Evolutionary conservation across 2,888 invertebrate genomes (phyloP).

Genomic region (Hirtodrosophila alboralis): DNA sequence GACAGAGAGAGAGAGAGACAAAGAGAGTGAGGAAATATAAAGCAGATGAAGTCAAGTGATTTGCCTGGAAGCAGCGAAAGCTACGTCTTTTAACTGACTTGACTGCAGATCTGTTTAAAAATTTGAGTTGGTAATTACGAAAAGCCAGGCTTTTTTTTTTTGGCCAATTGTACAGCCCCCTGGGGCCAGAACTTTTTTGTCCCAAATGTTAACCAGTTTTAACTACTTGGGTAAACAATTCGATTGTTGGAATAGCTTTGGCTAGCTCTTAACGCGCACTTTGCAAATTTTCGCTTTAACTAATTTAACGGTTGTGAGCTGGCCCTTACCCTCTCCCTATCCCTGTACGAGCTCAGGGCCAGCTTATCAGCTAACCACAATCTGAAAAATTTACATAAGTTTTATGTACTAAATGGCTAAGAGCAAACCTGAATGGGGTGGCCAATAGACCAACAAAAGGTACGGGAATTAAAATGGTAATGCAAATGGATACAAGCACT

Average conservation of each 20-base stretch:
- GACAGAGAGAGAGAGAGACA: conserved; percentile 18
- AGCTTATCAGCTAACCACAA: conserved; percentile 66
- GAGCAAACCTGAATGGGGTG: conserved; percentile 17
- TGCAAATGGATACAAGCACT: conserved; percentile 1
- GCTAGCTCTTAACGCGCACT: conserved; percentile 39
- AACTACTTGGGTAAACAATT: conserved; percentile 18
- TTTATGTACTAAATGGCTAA: conserved; percentile 51
- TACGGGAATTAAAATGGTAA: not conserved
- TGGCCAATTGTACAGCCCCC: not conserved
- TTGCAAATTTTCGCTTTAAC: conserved; percentile 69
- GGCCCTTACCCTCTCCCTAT: conserved; percentile 31
- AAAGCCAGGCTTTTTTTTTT: conserved; percentile 1
- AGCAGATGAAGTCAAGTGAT: conserved; percentile 22
- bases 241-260: conserved; percentile 19
- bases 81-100: conserved; percentile 21
- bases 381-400: conserved; percentile 71
- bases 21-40: not conserved
- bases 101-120: conserved; percentile 12
- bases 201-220: conserved; percentile 15
- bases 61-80: conserved; percentile 53
- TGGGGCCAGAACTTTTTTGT: not conserved
- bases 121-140: conserved; percentile 24
- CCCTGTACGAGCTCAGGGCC: conserved; percentile 5
- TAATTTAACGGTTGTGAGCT: conserved; percentile 66
- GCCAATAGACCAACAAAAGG: conserved; percentile 13